Evolutionary conservation across 2,888 invertebrate species (phyloP).

Genomic region (Hedychridium roseum): DNA sequence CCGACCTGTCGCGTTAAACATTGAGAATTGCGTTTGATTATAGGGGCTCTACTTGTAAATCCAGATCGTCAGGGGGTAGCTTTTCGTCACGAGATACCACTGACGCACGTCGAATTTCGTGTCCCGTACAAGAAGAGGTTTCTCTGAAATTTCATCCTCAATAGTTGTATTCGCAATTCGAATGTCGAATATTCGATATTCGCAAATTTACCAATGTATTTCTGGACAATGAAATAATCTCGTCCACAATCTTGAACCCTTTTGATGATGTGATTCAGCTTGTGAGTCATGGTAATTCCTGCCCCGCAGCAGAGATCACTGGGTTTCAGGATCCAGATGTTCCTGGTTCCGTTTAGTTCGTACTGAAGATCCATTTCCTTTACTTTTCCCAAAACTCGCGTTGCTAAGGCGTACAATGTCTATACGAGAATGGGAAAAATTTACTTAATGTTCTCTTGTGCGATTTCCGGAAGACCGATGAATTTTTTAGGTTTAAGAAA

Average conservation of each 20-base stretch:
- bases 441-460: not conserved
- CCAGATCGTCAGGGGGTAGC: conserved; percentile 83
- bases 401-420: conserved; percentile 21
- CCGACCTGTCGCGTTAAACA: not conserved
- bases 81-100: conserved; percentile 85
- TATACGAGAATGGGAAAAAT: conserved; percentile 8
- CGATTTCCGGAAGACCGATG: not conserved
- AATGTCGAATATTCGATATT: not conserved
- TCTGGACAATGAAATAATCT: conserved; percentile 82
- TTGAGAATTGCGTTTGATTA: not conserved
- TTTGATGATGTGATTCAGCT: conserved; percentile 76
- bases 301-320: conserved; percentile 82
- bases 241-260: conserved; percentile 68
- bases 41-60: conserved; percentile 72
- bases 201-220: conserved; percentile 84
- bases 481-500: not conserved
- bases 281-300: conserved; percentile 83
- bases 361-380: conserved; percentile 51
- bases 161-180: not conserved
- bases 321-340: conserved; percentile 92
- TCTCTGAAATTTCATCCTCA: conserved; percentile 67
- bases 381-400: conserved; percentile 36
- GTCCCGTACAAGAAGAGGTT: conserved; percentile 81
- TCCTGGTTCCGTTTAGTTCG: conserved; percentile 75
- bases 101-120: conserved; percentile 93